Evolutionary conservation across 2,888 invertebrate genomes (phyloP).

Genomic region (Megamerina dolium): DNA sequence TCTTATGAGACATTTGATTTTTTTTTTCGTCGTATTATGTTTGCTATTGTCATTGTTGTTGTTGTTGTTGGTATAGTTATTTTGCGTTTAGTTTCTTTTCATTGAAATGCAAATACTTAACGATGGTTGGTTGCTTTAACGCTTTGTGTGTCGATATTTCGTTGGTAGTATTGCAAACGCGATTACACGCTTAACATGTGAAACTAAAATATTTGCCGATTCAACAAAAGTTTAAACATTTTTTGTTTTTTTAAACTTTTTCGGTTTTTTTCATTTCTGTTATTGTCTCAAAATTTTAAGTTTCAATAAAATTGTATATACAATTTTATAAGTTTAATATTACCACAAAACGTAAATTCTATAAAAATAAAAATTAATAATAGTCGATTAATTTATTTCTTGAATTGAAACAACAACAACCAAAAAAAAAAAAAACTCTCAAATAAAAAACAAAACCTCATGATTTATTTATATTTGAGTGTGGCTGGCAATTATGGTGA

Average conservation of each 20-base stretch:
- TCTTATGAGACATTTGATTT: too few relatives aligned
- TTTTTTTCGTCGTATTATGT: too few relatives aligned
- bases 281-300: conserved; percentile 3
- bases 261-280: conserved; percentile 6
- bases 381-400: conserved; percentile 16
- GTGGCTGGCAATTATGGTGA: conserved; percentile 48
- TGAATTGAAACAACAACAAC: neutral
- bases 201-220: conserved; percentile 9
- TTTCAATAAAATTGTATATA: conserved; percentile 3
- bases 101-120: too few relatives aligned
- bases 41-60: too few relatives aligned
- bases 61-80: too few relatives aligned
- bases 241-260: conserved; percentile 14
- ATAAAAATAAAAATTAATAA: too few relatives aligned
- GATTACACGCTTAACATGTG: conserved; percentile 48
- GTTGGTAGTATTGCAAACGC: conserved; percentile 43
- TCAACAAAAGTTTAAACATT: conserved; percentile 7
- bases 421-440: neutral
- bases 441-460: neutral
- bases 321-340: too few relatives aligned
- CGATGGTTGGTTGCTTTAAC: neutral
- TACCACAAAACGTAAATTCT: too few relatives aligned
- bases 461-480: conserved; percentile 48
- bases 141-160: neutral
- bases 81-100: neutral